phyloP scores from a whole-genome alignment of 2,113 vertebrate species.

The Pelvicachromis taeniatus region DNA sequence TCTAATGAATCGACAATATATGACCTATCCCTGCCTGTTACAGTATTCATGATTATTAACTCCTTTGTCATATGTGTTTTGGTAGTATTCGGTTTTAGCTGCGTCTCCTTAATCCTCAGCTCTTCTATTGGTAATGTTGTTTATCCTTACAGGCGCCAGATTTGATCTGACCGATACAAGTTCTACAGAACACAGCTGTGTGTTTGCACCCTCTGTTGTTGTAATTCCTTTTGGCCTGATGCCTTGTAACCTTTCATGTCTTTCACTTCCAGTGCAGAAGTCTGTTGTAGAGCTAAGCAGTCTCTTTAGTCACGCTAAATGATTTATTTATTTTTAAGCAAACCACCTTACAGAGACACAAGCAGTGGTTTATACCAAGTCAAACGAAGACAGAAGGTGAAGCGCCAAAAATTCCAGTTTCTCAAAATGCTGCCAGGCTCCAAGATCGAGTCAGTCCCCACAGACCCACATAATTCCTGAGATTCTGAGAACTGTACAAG shows the following conservation, averaged over 20 bases:
- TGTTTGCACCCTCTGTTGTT: neutral
- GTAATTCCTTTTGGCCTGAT: neutral
- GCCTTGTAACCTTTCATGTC: neutral
- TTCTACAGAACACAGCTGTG: neutral
- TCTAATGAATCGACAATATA: neutral
- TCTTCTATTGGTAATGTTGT: neutral
- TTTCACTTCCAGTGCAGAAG: neutral
- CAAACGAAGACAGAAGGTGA: rapidly evolving
- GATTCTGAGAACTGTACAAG: neutral
- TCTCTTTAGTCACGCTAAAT: neutral
- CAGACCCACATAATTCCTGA: neutral
- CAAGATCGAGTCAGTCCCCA: neutral
- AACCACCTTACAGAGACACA: neutral
- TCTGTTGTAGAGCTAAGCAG: neutral
- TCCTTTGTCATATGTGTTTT: neutral
- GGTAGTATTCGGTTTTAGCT: neutral
- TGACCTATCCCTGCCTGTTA: neutral
- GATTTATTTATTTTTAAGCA: neutral
- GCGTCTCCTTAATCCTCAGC: neutral
- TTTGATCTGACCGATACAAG: neutral
- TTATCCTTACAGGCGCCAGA: neutral
- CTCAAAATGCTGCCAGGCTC: neutral
- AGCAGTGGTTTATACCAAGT: neutral
- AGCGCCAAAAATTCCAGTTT: neutral
- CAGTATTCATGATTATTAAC: neutral